Evolutionary conservation across 2,888 invertebrate species (phyloP).

Genomic region (Netelia inedita): DNA sequence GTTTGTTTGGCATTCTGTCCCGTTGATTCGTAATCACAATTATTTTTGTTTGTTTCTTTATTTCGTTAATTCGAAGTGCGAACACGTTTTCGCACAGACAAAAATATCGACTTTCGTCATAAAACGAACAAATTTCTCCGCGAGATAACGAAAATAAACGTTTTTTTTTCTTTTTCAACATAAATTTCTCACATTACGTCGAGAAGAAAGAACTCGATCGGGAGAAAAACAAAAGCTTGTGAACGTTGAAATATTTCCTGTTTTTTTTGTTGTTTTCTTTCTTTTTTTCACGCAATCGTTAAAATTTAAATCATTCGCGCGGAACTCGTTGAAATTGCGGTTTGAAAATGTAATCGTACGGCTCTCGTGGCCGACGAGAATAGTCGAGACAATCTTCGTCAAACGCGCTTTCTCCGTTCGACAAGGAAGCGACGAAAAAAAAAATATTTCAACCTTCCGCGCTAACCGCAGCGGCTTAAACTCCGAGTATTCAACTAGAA

Average conservation of each 20-base stretch:
- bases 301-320: not conserved
- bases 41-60: not conserved
- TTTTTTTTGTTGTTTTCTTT: not conserved
- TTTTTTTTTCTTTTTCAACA: not conserved
- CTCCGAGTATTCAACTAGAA: not conserved
- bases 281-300: not conserved
- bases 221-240: not conserved
- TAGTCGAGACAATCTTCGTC: not conserved
- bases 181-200: not conserved
- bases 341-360: not conserved
- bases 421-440: not conserved
- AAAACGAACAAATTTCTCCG: not conserved
- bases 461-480: not conserved
- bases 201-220: not conserved
- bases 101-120: not conserved
- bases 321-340: not conserved
- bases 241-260: not conserved
- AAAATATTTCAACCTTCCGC: not conserved
- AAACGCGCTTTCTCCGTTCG: not conserved
- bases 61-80: not conserved
- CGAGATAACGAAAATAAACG: not conserved
- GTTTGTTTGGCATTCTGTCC: no score
- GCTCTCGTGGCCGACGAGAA: not conserved
- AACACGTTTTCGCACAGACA: slow-evolving; percentile 1
- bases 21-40: not conserved